Evolutionary conservation across 2,113 vertebrate species (phyloP).

Genomic region (Trematocara zebra): DNA sequence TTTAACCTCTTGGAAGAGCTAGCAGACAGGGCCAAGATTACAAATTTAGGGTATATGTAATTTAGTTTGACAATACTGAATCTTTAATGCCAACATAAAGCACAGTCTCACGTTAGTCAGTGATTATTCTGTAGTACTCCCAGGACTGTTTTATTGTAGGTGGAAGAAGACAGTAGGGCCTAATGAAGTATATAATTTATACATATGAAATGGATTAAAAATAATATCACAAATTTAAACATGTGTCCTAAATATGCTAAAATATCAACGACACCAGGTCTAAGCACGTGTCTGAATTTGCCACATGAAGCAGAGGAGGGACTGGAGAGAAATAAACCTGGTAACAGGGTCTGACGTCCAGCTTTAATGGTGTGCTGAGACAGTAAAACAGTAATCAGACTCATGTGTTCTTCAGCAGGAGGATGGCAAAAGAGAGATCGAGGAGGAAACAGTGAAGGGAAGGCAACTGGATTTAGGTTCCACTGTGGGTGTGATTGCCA

Average conservation of each 20-base stretch:
- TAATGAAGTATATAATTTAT: background rate
- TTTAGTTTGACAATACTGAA: background rate
- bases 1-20: conserved; percentile 49
- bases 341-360: conserved; percentile 16
- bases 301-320: background rate
- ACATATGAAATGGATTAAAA: background rate
- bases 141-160: background rate
- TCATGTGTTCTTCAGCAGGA: conserved; percentile 56
- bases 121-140: background rate
- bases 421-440: background rate
- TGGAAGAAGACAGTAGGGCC: background rate
- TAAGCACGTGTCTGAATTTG: background rate
- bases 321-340: background rate
- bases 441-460: conserved; percentile 40
- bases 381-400: conserved; percentile 63
- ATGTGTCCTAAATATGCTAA: background rate
- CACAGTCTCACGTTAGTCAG: background rate
- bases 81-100: background rate
- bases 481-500: conserved; percentile 47
- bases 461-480: conserved; percentile 48
- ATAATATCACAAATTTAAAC: background rate
- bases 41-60: conserved; percentile 6
- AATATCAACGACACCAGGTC: background rate
- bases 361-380: conserved; percentile 56
- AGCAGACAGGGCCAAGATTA: background rate